Conservation (phyloP, 2,113 vertebrate genomes). For the Podarcis cretensis region DNA sequence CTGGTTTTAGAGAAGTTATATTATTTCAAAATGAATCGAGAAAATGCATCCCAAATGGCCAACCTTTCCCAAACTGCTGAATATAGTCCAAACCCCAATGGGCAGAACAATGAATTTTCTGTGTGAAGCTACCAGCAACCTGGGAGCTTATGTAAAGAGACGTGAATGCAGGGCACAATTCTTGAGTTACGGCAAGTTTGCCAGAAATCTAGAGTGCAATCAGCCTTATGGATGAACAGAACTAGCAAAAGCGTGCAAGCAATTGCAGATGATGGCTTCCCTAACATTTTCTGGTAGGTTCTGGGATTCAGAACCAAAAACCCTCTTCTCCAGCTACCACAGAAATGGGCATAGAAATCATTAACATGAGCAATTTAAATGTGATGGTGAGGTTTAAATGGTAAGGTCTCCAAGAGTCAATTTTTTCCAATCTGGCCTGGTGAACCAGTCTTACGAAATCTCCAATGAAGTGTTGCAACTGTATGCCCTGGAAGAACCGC, state of each 20-base stretch:
- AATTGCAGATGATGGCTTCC: not conserved
- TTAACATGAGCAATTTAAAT: not conserved
- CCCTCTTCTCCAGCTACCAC: constrained; percentile 6
- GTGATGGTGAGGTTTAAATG: not conserved
- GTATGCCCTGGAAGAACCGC: not conserved
- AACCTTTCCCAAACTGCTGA: not conserved
- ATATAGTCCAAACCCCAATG: not conserved
- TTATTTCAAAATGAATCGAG: not conserved
- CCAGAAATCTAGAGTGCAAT: not conserved
- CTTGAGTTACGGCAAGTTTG: not conserved
- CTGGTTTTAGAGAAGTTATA: not conserved
- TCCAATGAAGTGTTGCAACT: not conserved
- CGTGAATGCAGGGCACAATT: not conserved
- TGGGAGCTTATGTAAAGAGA: constrained; percentile 30
- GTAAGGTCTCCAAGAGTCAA: not conserved
- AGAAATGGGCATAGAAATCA: not conserved
- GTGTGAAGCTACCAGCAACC: not conserved
- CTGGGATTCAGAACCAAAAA: constrained; percentile 24
- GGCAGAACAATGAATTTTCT: not conserved
- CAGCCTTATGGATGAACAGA: not conserved
- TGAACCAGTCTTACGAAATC: not conserved
- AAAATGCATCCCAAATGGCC: not conserved
- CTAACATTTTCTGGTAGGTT: not conserved
- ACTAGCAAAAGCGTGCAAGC: not conserved
- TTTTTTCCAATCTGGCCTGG: not conserved